These are phyloP conservation scores for Alosa alosa DNA, from an alignment of 2,113 vertebrate genomes.

Conservation along the genomic window DNA sequence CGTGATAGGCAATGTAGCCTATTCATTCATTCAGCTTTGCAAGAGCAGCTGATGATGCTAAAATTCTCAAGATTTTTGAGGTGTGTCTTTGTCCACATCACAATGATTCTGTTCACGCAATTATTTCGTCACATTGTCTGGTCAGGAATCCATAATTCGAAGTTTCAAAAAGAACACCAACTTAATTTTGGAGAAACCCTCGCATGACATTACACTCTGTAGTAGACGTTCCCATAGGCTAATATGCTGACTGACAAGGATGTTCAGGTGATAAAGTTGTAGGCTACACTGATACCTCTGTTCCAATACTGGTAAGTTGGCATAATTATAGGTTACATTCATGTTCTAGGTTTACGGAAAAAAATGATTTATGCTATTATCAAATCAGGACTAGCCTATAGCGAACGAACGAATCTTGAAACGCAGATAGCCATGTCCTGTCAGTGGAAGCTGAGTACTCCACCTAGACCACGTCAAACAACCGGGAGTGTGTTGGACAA, in stretches of 20 bases:
- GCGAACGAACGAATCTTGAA: not conserved
- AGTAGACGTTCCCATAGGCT: not conserved
- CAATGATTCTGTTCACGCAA: not conserved
- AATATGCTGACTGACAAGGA: not conserved
- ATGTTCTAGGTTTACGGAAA: not conserved
- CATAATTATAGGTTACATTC: not conserved
- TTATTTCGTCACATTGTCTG: not conserved
- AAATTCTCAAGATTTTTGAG: not conserved
- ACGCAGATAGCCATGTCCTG: not conserved
- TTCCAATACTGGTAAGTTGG: not conserved
- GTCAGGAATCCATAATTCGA: not conserved
- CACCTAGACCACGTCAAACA: not conserved
- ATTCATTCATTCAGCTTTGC: not conserved
- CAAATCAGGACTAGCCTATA: not conserved
- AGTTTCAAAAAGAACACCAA: not conserved
- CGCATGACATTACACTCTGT: not conserved
- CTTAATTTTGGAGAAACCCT: not conserved
- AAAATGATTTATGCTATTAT: too few species aligned
- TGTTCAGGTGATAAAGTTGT: not conserved
- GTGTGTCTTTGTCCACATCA: not conserved
- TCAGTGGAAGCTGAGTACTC: conserved; percentile 13
- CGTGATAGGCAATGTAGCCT: too few species aligned
- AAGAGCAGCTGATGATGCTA: not conserved
- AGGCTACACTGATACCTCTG: too few species aligned
- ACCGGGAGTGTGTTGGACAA: not conserved